These are phyloP conservation scores for Bolinopsis microptera DNA, from an alignment of 37 sponge, comb jelly and placozoan genomes.

Conservation along the genomic window DNA sequence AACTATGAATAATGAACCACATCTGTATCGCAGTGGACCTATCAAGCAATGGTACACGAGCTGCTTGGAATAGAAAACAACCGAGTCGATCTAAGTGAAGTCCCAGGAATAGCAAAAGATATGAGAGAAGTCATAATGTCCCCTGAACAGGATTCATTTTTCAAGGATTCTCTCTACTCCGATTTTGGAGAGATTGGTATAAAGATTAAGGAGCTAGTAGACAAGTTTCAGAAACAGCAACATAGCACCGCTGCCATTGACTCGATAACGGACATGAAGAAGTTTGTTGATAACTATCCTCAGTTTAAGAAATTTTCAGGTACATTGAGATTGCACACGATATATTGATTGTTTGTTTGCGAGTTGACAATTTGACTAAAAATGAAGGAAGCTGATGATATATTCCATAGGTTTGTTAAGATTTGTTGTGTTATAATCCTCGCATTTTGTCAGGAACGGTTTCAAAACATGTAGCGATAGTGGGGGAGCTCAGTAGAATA, in stretches of 20 bases:
- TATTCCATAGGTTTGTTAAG: too few species aligned
- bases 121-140: slow-evolving; percentile 83
- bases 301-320: slow-evolving; percentile 87
- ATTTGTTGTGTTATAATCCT: too few species aligned
- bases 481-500: slow-evolving; percentile 84
- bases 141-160: slow-evolving; percentile 95
- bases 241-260: slow-evolving; percentile 84
- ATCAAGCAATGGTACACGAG: slow-evolving; percentile 99
- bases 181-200: slow-evolving; percentile 96
- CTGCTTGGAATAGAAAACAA: slow-evolving; percentile 84
- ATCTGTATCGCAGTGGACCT: slow-evolving; percentile 79
- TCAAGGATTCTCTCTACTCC: slow-evolving; percentile 85
- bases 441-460: slow-evolving; percentile 82
- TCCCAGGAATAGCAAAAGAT: slow-evolving; percentile 84
- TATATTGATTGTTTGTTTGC: too few species aligned
- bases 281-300: slow-evolving; percentile 95
- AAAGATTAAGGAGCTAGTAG: slow-evolving; percentile 87
- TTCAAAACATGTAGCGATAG: slow-evolving; percentile 93
- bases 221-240: slow-evolving; percentile 78
- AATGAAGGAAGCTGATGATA: too few species aligned
- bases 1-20: too few species aligned
- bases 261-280: slow-evolving; percentile 97
- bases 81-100: slow-evolving; percentile 85
- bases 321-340: slow-evolving; percentile 48
- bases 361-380: too few species aligned